These are phyloP conservation scores for Plecturocebus donacophilus DNA, from an alignment of 2,113 vertebrate species.

Conservation along the genomic window DNA sequence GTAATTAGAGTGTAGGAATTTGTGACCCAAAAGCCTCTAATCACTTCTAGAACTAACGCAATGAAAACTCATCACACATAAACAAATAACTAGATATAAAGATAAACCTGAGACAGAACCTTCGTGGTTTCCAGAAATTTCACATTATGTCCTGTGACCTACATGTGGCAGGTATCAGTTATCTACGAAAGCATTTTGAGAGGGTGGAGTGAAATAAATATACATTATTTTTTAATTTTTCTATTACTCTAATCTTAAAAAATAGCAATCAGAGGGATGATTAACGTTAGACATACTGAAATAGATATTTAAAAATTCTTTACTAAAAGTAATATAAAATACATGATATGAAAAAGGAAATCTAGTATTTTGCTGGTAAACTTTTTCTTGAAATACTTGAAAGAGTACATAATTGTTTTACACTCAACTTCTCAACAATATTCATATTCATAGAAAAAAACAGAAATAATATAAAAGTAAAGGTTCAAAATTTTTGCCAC, in stretches of 20 bases:
- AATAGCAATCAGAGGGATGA: neutral
- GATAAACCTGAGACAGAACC: neutral
- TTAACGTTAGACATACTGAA: neutral
- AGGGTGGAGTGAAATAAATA: neutral
- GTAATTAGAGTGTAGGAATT: neutral
- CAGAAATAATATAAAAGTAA: neutral
- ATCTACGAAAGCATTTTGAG: neutral
- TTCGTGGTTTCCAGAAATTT: neutral
- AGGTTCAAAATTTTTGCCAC: neutral
- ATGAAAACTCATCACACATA: neutral
- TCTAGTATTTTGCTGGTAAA: neutral
- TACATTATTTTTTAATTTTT: neutral
- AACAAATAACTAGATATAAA: neutral
- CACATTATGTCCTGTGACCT: neutral
- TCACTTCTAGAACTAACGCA: neutral
- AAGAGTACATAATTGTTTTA: neutral
- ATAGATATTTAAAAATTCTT: neutral
- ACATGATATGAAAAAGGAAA: neutral
- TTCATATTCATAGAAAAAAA: neutral
- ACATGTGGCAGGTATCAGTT: neutral
- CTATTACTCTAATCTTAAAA: neutral
- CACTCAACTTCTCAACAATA: neutral
- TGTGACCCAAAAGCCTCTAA: neutral
- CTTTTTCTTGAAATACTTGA: neutral
- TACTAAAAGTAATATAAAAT: neutral